Base-by-base conservation (phyloP, 2,113 vertebrate species). In the Siniperca knerii region DNA sequence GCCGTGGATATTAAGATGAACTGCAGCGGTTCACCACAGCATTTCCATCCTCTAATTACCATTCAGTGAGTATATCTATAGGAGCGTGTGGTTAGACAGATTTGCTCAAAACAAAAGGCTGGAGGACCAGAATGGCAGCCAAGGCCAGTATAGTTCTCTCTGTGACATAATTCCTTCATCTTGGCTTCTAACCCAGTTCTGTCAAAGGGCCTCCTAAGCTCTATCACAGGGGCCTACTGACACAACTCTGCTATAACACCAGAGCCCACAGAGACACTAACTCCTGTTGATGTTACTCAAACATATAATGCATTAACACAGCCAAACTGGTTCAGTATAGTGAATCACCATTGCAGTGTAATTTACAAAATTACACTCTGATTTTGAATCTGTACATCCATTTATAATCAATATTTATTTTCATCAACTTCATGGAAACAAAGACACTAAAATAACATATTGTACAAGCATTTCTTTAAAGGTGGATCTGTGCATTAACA, bases 141-240 rank as follows among this genome's bases (percentile, higher is more conserved):
- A 29, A 58, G 69, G 74, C 70, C 77, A 80, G 73, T 67, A 70
- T 48, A 69, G 40, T 80, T 84, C 82, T 46, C 60, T 79, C 13
- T 81, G 72, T 88, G 88, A 90, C 91, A 90, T 91, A 86, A 92
- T 92, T 92, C 91, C 87, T 87, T 90, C 86, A 89, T 85, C 80
- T 87, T 88, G 80, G 84, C 77, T 82, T 86, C 74, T 92, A 89
- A 92, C 91, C 90, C 90, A 92, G 87, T 92, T 94, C 87, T 92
- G 92, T 93, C 92, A 87, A 70, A 72, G 62, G 37, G 74, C 33
- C 50, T 87, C 44, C 44, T 67, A 83, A 89, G 88, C 77, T 66
- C 68, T 67, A 65, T 89, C 69, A 73, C 81, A 77, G 74, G 79
- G 84, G 60, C 84, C 78, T 57, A 77, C 79, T 91, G 81, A 92